These are phyloP conservation scores for Phoxinus phoxinus DNA, from an alignment of 2,113 vertebrate species.

Conservation along the genomic window DNA sequence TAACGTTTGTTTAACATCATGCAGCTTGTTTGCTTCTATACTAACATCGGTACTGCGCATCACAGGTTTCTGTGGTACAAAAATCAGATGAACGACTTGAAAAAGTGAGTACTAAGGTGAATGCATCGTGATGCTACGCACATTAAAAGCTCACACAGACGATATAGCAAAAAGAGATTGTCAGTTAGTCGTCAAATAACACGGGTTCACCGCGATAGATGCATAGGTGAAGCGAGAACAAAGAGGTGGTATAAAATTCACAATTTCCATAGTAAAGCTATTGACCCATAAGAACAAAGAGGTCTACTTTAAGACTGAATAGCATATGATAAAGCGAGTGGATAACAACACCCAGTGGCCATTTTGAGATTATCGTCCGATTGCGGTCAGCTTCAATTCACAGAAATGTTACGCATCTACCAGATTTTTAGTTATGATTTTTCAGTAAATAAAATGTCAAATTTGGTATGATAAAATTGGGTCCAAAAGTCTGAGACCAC, in stretches of 20 bases:
- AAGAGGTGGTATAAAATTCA: conserved; percentile 19
- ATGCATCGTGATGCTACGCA: conserved; percentile 1
- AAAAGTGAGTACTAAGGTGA: not conserved
- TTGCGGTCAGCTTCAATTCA: not conserved
- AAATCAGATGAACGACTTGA: not conserved
- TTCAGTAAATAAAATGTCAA: not conserved
- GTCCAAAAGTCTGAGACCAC: not conserved
- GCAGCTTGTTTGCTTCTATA: conserved; percentile 1
- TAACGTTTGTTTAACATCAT: conserved; percentile 9
- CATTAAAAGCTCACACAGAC: conserved; percentile 29
- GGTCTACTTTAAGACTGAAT: not conserved
- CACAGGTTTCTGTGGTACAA: not conserved
- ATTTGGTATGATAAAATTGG: not conserved
- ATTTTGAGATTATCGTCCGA: not conserved
- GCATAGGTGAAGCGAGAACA: conserved; percentile 41
- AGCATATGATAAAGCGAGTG: not conserved
- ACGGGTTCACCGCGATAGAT: conserved; percentile 14
- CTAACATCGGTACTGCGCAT: not conserved
- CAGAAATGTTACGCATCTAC: not conserved
- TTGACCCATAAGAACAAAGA: conserved; percentile 23
- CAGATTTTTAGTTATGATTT: not conserved
- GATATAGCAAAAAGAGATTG: conserved; percentile 36
- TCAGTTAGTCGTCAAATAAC: conserved; percentile 25
- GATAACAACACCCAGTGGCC: not conserved
- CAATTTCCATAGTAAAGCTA: conserved; percentile 45